Base-by-base conservation (phyloP, 2,888 invertebrate genomes). In the Troglohyphantes excavatus region DNA sequence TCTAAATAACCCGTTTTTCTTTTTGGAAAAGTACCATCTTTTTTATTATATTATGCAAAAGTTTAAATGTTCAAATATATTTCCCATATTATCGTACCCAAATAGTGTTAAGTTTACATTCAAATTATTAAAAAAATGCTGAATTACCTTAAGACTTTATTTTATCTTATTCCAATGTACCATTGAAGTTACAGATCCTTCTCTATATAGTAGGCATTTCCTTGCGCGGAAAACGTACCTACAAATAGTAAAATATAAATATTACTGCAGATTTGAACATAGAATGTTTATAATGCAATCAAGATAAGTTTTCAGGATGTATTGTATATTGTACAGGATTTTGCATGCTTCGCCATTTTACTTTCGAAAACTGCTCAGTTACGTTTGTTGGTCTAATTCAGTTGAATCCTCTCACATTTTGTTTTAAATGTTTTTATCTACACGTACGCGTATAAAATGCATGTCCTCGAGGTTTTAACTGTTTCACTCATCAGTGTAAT, bases 401-500 rank as follows among this genome's bases (percentile, higher is more conserved):
- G 53, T 13, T 43, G 13, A 21, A 43, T 43, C 23, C 21, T 19
- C 27, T 65, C 23, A 39, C 29, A 78, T 43, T 39, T n/a, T 63
- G 39, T 65, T 78, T 75, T 63, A 63, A 78, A 63, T 23, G 53
- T 75, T 75, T 27, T n/a, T 75, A 61, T 46, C 72, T 46, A 72
- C 27, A 39, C 70, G 39, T 63, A 43, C 39, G 78, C 46, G 27
- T 59, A 26, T 65, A 39, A 23, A 27, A 26, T 65, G 63, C 39
- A 33, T 65, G 78, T 63, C 70, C n/a, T 72, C 59, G 23, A 73
- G 79, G 43, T 81, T 76, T 76, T 82, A 61, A 82, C 67, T 33
- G 53, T 59, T 82, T 83, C 73, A 73, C 72, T 63, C 26, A 39
- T 73, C 46, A 39, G 73, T 83, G 83, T 83, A 29, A 73, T 83